A percentile compares a stretch with the other conserved stretches of the same genome.
phyloP scores from a whole-genome alignment of 2,797 vertebrate species.

The Scolopax rusticola region DNA sequence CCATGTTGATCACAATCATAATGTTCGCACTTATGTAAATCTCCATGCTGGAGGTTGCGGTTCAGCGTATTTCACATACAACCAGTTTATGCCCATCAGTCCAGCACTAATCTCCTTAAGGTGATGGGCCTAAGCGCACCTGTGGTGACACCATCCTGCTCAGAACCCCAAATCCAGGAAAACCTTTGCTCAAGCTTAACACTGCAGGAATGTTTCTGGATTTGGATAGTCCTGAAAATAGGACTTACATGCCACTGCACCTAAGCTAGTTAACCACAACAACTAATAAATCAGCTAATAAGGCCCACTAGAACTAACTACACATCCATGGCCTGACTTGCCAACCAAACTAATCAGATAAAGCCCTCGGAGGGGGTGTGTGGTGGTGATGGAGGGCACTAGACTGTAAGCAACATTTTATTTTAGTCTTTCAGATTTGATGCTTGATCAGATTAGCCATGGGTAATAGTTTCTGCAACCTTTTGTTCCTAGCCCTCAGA shows the following conservation, averaged over 20 bases:
- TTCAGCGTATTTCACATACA: not conserved
- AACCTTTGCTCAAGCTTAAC: not conserved
- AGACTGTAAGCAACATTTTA: constrained; percentile 13
- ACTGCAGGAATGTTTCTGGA: not conserved
- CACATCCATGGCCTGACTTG: not conserved
- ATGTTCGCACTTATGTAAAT: not conserved
- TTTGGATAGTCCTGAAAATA: not conserved
- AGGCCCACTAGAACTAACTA: not conserved
- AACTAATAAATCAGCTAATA: not conserved
- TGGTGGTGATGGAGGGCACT: not conserved
- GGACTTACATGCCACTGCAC: not conserved
- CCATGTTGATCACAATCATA: not conserved
- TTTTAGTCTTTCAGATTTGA: constrained; percentile 21
- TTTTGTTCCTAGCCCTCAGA: not conserved
- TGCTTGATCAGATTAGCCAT: not conserved
- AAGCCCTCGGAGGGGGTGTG: not conserved
- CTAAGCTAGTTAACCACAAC: not conserved
- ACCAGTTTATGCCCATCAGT: not conserved
- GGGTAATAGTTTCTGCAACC: constrained; percentile 21
- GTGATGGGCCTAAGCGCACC: not conserved
- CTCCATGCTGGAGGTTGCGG: not conserved
- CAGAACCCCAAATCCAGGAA: not conserved
- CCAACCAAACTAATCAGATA: not conserved
- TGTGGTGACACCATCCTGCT: not conserved
- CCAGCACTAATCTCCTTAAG: not conserved